A percentile compares a stretch with the other conserved stretches of the same genome.
Conservation (phyloP, 2,888 invertebrate genomes). For the Homarus gammarus region DNA sequence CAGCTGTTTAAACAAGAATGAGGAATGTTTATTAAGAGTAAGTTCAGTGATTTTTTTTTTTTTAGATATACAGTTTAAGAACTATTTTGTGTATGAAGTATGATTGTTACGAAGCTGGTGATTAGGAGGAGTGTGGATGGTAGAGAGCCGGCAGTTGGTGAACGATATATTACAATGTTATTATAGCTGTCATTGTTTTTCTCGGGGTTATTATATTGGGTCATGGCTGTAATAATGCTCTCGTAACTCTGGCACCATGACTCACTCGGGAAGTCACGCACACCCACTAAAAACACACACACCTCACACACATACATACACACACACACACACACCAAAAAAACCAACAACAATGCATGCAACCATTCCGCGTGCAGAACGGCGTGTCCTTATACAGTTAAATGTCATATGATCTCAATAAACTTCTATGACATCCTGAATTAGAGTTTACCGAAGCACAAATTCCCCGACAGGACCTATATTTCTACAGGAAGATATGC, state of each 20-base stretch:
- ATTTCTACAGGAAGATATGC: conserved; percentile 43
- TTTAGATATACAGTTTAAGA: too few species aligned
- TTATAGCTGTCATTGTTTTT: conserved; percentile 18
- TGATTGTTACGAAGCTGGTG: too few species aligned
- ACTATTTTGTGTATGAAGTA: too few species aligned
- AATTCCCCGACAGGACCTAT: conserved; percentile 30
- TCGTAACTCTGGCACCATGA: neutral
- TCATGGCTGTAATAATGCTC: conserved; percentile 10
- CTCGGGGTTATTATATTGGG: conserved; percentile 12
- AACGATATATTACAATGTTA: too few species aligned
- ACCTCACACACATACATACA: neutral
- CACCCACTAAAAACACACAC: conserved; percentile 19
- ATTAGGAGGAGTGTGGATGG: too few species aligned
- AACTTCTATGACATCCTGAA: conserved; percentile 48
- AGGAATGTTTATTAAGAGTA: too few species aligned
- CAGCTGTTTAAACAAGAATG: too few species aligned
- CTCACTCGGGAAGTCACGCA: conserved; percentile 39
- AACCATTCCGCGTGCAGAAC: conserved; percentile 15
- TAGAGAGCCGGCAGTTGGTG: too few species aligned
- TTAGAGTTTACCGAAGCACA: conserved; percentile 42
- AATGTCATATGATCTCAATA: conserved; percentile 49
- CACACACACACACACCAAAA: conserved; percentile 2
- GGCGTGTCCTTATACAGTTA: conserved; percentile 43
- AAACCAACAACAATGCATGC: conserved; percentile 17
- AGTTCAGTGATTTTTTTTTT: too few species aligned